These are phyloP conservation scores for Meteorus cinctellus DNA, from an alignment of 2,888 invertebrate species.

Conservation along the genomic window DNA sequence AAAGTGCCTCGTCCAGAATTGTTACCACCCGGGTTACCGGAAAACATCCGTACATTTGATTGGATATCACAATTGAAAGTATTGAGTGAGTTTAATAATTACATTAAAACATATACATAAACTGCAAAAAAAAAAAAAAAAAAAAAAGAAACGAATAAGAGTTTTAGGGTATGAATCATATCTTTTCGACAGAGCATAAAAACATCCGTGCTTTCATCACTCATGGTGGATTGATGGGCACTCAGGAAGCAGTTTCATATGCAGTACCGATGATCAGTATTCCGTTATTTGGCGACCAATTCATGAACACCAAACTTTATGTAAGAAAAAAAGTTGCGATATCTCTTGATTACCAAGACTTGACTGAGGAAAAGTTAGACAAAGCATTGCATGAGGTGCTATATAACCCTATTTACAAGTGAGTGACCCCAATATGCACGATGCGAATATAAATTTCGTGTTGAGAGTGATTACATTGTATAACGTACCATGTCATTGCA, in stretches of 20 bases:
- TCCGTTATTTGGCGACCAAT: constrained; percentile 59
- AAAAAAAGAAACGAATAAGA: background rate
- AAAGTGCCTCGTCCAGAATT: constrained; percentile 50
- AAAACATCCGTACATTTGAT: constrained; percentile 53
- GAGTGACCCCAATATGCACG: too few relatives aligned
- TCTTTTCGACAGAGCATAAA: constrained; percentile 58
- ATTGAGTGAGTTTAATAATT: constrained; percentile 52
- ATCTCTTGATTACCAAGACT: constrained; percentile 49
- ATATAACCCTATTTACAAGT: constrained; percentile 62
- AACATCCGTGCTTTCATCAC: constrained; percentile 67
- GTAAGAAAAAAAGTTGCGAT: constrained; percentile 56
- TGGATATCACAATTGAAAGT: constrained; percentile 63
- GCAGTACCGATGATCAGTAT: constrained; percentile 61
- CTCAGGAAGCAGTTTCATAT: constrained; percentile 56
- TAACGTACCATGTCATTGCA: background rate
- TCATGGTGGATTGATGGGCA: constrained; percentile 60
- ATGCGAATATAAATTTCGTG: constrained; percentile 42
- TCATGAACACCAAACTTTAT: constrained; percentile 58
- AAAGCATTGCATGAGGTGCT: constrained; percentile 59
- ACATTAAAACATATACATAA: background rate
- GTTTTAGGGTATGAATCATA: background rate
- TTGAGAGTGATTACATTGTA: background rate
- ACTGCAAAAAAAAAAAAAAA: background rate
- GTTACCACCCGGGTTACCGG: constrained; percentile 58
- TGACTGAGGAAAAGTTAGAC: constrained; percentile 58